These are phyloP conservation scores for Brachynemurus nebulosus DNA, from an alignment of 2,888 invertebrate genomes.

Conservation along the genomic window DNA sequence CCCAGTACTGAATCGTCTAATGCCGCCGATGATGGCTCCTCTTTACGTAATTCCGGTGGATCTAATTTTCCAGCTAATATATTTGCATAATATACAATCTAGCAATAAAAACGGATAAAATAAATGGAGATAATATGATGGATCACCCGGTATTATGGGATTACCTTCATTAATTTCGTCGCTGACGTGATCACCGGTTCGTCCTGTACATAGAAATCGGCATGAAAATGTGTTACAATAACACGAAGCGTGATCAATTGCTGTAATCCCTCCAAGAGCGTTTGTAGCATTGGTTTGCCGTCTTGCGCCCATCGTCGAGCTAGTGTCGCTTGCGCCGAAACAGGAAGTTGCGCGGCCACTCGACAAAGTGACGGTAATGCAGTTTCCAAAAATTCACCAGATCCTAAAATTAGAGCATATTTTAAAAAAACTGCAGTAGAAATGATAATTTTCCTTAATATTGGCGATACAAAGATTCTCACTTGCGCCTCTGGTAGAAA, in stretches of 20 bases:
- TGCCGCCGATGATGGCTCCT: constrained; percentile 34
- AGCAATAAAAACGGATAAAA: constrained; percentile 16
- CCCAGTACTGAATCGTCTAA: constrained; percentile 36
- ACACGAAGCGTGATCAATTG: constrained; percentile 78
- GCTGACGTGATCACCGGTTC: constrained; percentile 72
- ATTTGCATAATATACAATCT: constrained; percentile 79
- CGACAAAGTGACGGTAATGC: constrained; percentile 67
- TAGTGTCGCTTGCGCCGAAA: constrained; percentile 63
- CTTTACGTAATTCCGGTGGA: constrained; percentile 44
- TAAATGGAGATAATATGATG: background rate
- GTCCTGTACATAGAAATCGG: constrained; percentile 67
- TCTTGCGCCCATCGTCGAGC: constrained; percentile 63
- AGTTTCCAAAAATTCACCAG: constrained; percentile 69
- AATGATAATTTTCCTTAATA: too few relatives aligned
- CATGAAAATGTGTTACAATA: constrained; percentile 57
- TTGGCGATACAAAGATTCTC: too few relatives aligned
- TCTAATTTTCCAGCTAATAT: constrained; percentile 72
- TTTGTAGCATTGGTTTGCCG: constrained; percentile 39
- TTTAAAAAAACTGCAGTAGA: too few relatives aligned
- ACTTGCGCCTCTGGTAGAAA: too few relatives aligned
- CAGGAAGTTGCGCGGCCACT: constrained; percentile 57
- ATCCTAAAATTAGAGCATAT: constrained; percentile 33
- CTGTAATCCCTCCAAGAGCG: constrained; percentile 64
- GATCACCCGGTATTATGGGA: background rate
- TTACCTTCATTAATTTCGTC: constrained; percentile 76